Evolutionary conservation across 2,888 invertebrate species (phyloP).

Genomic region (Deilephila porcellus): DNA sequence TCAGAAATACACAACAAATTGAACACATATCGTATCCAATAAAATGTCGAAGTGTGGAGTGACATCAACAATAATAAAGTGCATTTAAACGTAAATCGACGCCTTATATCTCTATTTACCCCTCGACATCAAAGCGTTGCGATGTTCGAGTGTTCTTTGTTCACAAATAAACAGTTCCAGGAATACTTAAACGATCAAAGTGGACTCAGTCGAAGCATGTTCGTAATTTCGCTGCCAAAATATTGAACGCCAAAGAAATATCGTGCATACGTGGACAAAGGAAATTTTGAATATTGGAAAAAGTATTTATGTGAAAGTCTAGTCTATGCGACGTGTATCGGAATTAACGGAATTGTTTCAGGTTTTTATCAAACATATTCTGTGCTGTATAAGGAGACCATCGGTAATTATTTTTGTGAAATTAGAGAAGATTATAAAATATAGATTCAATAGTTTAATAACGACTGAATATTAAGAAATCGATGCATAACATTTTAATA

Average conservation of each 20-base stretch:
- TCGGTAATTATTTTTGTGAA: too few relatives aligned
- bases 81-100: slow-evolving; percentile 20
- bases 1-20: slow-evolving; percentile 1
- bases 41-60: slow-evolving; percentile 2
- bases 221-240: slow-evolving; percentile 4
- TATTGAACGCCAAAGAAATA: neutral
- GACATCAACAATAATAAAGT: slow-evolving; percentile 17
- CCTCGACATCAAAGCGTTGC: slow-evolving; percentile 3
- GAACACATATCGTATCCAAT: slow-evolving; percentile 2
- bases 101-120: slow-evolving; percentile 13
- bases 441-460: too few relatives aligned
- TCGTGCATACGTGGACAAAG: neutral
- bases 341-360: neutral
- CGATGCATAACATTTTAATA: too few relatives aligned
- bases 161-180: slow-evolving; percentile 7
- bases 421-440: too few relatives aligned
- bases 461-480: too few relatives aligned
- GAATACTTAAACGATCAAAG: slow-evolving; percentile 17
- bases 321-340: neutral
- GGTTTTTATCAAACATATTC: too few relatives aligned
- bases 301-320: neutral
- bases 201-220: neutral
- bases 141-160: slow-evolving; percentile 17
- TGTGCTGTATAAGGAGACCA: too few relatives aligned
- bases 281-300: neutral